A percentile compares a stretch with the other conserved stretches of the same genome.
phyloP scores from a whole-genome alignment of 2,797 vertebrate genomes.

The Orientallactaga sibirica region DNA sequence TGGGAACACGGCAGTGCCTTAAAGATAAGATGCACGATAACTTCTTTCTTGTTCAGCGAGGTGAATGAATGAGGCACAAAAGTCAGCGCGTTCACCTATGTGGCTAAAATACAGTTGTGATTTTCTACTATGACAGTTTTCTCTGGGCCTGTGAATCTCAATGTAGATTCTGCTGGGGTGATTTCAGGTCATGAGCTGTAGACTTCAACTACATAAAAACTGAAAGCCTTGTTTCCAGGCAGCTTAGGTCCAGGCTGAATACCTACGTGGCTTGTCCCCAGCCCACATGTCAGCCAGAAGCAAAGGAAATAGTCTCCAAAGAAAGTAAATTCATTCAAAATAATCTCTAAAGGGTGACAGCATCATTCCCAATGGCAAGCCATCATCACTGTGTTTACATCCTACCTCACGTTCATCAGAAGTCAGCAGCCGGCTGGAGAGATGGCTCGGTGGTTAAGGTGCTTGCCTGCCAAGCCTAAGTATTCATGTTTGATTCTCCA shows the following conservation, averaged over 20 bases:
- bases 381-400: background rate
- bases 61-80: background rate
- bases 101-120: background rate
- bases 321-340: too few species aligned
- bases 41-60: slow-evolving; percentile 9
- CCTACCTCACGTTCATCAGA: slow-evolving; percentile 30
- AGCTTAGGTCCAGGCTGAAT: background rate
- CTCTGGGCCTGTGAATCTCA: background rate
- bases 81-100: background rate
- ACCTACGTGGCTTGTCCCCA: background rate
- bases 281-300: slow-evolving; percentile 3
- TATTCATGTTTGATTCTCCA: too few species aligned
- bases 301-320: slow-evolving; percentile 44
- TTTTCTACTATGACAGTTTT: background rate
- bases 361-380: background rate
- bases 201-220: background rate
- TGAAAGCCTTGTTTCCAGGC: background rate
- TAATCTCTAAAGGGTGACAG: background rate
- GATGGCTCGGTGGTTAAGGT: too few species aligned
- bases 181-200: background rate
- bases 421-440: background rate
- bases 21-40: background rate
- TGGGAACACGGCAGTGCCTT: background rate
- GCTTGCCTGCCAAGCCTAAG: too few species aligned
- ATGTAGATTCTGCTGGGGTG: slow-evolving; percentile 6